Base-by-base conservation (phyloP, 2,888 invertebrate species). In the Xylota sylvarum region DNA sequence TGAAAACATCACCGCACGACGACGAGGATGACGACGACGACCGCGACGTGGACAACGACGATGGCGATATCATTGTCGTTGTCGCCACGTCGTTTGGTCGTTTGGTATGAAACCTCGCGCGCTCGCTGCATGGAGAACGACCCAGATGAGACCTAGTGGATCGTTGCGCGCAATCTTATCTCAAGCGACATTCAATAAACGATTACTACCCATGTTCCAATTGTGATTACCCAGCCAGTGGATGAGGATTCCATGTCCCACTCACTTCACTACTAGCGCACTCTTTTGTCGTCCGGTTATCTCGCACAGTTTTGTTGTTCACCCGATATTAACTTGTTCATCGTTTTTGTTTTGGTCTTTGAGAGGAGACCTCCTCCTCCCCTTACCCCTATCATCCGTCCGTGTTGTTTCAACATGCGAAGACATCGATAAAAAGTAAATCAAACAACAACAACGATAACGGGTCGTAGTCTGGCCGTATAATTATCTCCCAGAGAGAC, bases 151-250 rank as follows among this genome's bases (percentile, higher is more conserved):
- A 19, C 46, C 27, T 23, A 4, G 30, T 10, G 73, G 79, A 76
- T 76, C 65, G 87, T 84, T 70, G 77, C 58, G 67, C 77, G 69
- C 88, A 90, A 90, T 90, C 90, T 90, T 90, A 90, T 90, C 90
- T 89, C 77, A 82, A 83, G 88, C 88, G 89, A 89, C 90, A 90
- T 89, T 90, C 89, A 89, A 89, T 90, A 89, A 90, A 89, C 89
- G 90, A 90, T 90, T 90, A 89, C 90, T 89, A 89, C 89, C 89
- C 89, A 89, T 90, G 90, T 90, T 89, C 88, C 89, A 88, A 89
- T 90, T 90, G 90, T 89, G 90, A 88, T 88, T 87, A 83, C 73
- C 88, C 89, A 88, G 86, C 82, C 77, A 52, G 27, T 14, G 48
- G 35, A 17, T 50, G 76, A 60, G 72, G 72, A 81, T 56, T 67